Evolutionary conservation across 2,113 vertebrate species (phyloP), one percentile per base, ranked within the genome.

Genomic region (Erinaceus europaeus): DNA sequence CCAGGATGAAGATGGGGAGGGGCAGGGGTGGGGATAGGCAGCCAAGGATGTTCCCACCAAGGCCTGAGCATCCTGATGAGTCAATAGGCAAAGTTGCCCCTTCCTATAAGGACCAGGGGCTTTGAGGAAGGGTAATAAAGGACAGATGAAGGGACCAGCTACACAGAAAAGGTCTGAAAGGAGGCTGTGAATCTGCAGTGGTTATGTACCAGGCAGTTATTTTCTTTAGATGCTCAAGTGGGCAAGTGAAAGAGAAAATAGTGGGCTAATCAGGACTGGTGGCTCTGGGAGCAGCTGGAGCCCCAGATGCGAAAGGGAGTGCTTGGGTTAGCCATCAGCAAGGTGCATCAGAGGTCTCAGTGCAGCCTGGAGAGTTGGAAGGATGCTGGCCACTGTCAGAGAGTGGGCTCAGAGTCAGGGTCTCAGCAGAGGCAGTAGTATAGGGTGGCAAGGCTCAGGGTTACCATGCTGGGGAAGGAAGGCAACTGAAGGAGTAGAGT

Each of bases 201-300:
- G 23, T 32, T 18, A 0, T 12, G 34, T 25, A 48, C 1, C 0
- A 2, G 29, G 34, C 32, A 29, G 55, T 13, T 14, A 25, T 32
- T 42, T 61, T 75, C 79, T 62, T 69, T 11, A 4, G 59, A 13
- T 9, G 17, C 53, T n/a, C 80, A 18, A 21, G 23, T 14, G 36
- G 77, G 14, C 6, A 10, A 40, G 11, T 6, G 27, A 18, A 14
- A 1, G 25, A 38, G 10, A 64, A 44, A 13, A 8, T n/a, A 34
- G 68, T 13, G 44, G 25, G 18, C 20, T 38, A 65, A 62, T 8
- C 3, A 21, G 74, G 14, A 29, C 7, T 9, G 15, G 25, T 21
- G 52, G 6, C 8, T 57, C 3, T 12, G 52, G 20, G 10, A 21
- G 6, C 4, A 52, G 36, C 25, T 0, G 15, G 69, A n/a, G 50